Base-by-base conservation (phyloP, 2,797 vertebrate genomes). In the Notamacropus eugenii region DNA sequence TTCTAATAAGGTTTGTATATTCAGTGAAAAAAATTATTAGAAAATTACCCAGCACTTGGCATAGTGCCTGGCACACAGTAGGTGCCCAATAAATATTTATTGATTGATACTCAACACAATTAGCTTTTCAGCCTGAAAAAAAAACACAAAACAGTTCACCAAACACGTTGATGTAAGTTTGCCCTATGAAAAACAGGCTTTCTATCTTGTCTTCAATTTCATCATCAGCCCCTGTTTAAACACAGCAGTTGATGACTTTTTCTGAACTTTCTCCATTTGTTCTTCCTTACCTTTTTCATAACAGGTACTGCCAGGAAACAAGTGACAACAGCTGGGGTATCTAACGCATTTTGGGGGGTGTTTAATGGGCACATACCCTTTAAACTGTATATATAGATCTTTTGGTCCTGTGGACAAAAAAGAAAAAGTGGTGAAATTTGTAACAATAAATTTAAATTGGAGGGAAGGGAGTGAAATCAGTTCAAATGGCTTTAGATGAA, bases 311-410 rank as follows among this genome's bases (percentile, higher is more conserved):
- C 98, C 55, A 99, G 98, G 96, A 99, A 99, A 98, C 99, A 99
- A 97, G 99, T 99, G 97, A 99, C 99, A 1, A 99, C 91, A 0
- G 99, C 99, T 0, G 99, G 99, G 92, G 99, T 99, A 97, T 99
- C 99, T 95, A 99, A 96, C n/a, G 98, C 98, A 95, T 98, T 99
- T 96, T 99, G 99, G 0, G 99, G 99, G 10, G 98, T 98, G 95
- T 99, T 99, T 54, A 99, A 98, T 4, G 99, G 99, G 97, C 99
- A 99, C 99, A 99, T 99, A 98, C 99, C 99, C 98, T 99, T 99
- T 97, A 99, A 98, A 40, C 98, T 99, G 95, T 99, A 99, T 98
- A 99, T 99, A 94, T 99, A 99, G 95, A 99, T 99, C 97, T 99
- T 99, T 98, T 99, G 99, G 95, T 99, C 99, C 99, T 99, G 91